Base-by-base conservation (phyloP, 2,797 vertebrate genomes). In the Amblyopsis hoosieri region DNA sequence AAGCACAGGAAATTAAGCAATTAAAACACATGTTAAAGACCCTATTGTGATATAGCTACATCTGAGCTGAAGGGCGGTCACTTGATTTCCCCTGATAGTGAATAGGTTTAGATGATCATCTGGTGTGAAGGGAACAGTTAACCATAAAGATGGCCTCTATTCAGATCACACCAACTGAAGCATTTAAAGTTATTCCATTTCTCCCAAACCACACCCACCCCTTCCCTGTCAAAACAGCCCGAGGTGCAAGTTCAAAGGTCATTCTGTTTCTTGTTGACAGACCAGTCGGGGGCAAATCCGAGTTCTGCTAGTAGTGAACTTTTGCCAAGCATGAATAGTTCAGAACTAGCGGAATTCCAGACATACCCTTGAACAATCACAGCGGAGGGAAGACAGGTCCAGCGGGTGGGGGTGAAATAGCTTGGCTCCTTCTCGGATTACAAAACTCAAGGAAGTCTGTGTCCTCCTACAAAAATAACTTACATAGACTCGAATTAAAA, bases 301-400 rank as follows among this genome's bases (percentile, higher is more conserved):
- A 94, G 91, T 94, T 93, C 92, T 93, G 91, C 92, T 92, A 91
- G 91, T 93, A 92, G 91, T 93, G 93, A 93, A 93, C 92, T 93
- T 90, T 92, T 89, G 76, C 74, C 81, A 86, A 89, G 71, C 72
- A 80, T 2, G 71, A 91, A 89, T 91, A 91, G 90, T 91, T 92
- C 91, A 93, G 89, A 93, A 93, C 92, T 92, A 93, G 92, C 87
- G 89, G 93, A 93, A 93, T 93, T 93, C 93, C 91, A 90, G 86
- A 90, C 87, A 76, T 92, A 90, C 82, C 72, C 88, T 85, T 85
- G 76, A 90, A 79, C 76, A 62, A 74, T 79, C 69, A 54, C 67
- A 70, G 64, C 71, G 60, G 37, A 60, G 55, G 67, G 54, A 67
- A 71, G 14, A 1, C 19, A 45, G 50, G 46, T 29, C 54, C 56